Evolutionary conservation across 2,888 invertebrate genomes (phyloP).

Genomic region (Netelia melanura): DNA sequence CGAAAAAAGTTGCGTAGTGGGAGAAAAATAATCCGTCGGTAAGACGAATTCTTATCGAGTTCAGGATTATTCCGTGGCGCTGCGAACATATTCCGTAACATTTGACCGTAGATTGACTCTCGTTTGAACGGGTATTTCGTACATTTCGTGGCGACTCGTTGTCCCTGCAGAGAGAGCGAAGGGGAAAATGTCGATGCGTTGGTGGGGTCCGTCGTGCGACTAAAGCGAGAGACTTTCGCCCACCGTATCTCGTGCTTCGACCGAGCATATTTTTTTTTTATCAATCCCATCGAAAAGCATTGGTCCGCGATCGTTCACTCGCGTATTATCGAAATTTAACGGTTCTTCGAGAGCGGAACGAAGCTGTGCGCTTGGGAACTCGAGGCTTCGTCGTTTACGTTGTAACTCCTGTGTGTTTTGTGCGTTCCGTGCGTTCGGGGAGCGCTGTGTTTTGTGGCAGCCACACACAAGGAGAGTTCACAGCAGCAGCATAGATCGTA

Average conservation of each 20-base stretch:
- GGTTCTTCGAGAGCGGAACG: slow-evolving; percentile 36
- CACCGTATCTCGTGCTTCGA: slow-evolving; percentile 71
- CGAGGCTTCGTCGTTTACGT: slow-evolving; percentile 24
- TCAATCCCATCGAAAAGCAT: slow-evolving; percentile 50
- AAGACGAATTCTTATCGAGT: slow-evolving; percentile 14
- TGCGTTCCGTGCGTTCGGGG: slow-evolving; percentile 67
- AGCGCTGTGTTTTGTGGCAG: slow-evolving; percentile 66
- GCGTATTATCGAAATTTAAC: slow-evolving; percentile 48
- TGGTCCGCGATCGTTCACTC: slow-evolving; percentile 46
- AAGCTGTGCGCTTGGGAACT: slow-evolving; percentile 39
- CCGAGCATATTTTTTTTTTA: slow-evolving; percentile 51
- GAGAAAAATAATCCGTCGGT: slow-evolving; percentile 21
- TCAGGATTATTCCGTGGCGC: slow-evolving; percentile 3
- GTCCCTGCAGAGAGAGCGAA: slow-evolving; percentile 39
- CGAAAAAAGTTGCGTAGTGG: background rate
- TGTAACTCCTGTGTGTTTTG: slow-evolving; percentile 48
- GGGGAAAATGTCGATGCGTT: slow-evolving; percentile 87
- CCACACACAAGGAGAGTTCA: slow-evolving; percentile 12
- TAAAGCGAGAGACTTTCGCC: slow-evolving; percentile 79
- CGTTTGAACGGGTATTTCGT: slow-evolving; percentile 2
- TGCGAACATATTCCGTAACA: slow-evolving; percentile 14
- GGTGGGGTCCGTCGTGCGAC: slow-evolving; percentile 82
- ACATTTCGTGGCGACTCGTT: slow-evolving; percentile 40
- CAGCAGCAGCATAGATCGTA: slow-evolving; percentile 40
- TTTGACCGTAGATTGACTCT: background rate